Conservation (phyloP, 2,888 invertebrate genomes). For the Tineola bisselliella region DNA sequence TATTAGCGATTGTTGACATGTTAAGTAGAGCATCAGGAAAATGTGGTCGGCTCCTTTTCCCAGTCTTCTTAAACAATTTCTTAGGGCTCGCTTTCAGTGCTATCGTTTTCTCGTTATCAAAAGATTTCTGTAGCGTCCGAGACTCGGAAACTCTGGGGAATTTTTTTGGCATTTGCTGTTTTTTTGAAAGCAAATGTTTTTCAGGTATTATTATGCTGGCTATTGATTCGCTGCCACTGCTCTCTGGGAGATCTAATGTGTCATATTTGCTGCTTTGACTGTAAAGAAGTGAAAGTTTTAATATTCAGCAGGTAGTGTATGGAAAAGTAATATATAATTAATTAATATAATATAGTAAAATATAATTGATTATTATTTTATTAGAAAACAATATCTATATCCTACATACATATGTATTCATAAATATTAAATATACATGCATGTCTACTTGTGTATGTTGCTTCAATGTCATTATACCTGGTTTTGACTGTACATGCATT, state of each 20-base stretch:
- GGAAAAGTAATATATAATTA: too few species aligned
- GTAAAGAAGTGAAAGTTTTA: slow-evolving; percentile 20
- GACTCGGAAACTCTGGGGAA: slow-evolving; percentile 30
- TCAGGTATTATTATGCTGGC: slow-evolving; percentile 50
- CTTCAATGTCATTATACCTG: too few species aligned
- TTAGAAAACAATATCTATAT: too few species aligned
- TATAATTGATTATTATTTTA: too few species aligned
- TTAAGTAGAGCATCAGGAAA: slow-evolving; percentile 42
- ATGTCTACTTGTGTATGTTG: too few species aligned
- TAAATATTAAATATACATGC: too few species aligned
- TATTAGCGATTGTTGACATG: slow-evolving; percentile 34
- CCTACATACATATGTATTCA: too few species aligned
- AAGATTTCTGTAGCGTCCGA: slow-evolving; percentile 31
- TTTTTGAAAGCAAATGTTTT: slow-evolving; percentile 41
- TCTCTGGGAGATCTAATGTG: slow-evolving; percentile 42
- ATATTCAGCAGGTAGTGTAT: too few species aligned
- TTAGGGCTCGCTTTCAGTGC: slow-evolving; percentile 11
- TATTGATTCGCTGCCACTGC: slow-evolving; percentile 51
- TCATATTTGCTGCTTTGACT: slow-evolving; percentile 42
- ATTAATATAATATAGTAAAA: too few species aligned
- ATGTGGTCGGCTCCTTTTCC: slow-evolving; percentile 16
- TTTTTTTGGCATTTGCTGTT: slow-evolving; percentile 34
- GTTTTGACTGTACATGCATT: too few species aligned
- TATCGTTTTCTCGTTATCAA: slow-evolving; percentile 29
- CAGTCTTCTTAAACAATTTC: slow-evolving; percentile 13